Base-by-base conservation (phyloP, 2,113 vertebrate genomes). In the Arothron firmamentum region DNA sequence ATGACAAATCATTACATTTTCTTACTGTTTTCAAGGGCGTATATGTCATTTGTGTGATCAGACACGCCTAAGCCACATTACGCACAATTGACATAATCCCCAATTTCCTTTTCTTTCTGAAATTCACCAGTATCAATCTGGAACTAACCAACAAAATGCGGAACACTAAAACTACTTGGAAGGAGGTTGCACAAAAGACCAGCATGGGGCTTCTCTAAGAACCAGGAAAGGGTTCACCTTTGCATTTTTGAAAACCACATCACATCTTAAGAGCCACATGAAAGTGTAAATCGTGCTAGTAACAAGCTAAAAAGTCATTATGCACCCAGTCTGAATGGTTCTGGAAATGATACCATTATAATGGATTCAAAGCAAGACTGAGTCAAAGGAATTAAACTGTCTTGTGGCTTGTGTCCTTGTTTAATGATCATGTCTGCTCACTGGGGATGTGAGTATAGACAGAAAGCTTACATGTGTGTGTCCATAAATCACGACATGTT, bases 191-290 rank as follows among this genome's bases (percentile, higher is more conserved):
- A 74, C 20, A 21, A 52, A 58, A 25, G 20, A 65, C 46, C 58
- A 75, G 68, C 70, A 61, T 50, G 56, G 58, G 67, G 54, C 46
- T 56, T 34, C 56, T 47, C 59, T 78, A 82, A 80, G 66, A 80
- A 65, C 62, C 69, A 67, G 63, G 78, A 81, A 79, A 67, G 54
- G 66, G 68, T 65, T 77, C 70, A 86, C 80, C 74, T 78, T 70
- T 77, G 45, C 34, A 38, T 38, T 38, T 28, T 38, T 12, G 46
- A 64, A 77, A 81, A 62, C 76, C 77, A 60, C 78, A 75, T 67
- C 34, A 72, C 78, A 83, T 79, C 72, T 72, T 74, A 79, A 70
- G 61, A 75, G 51, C 83, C 83, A 84, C 81, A 81, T 85, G 43
- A 82, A 79, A 81, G 81, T 49, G 28, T 51, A 69, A 64, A 65